Base-by-base conservation (phyloP, 2,113 vertebrate genomes). In the Leucopsar rothschildi region DNA sequence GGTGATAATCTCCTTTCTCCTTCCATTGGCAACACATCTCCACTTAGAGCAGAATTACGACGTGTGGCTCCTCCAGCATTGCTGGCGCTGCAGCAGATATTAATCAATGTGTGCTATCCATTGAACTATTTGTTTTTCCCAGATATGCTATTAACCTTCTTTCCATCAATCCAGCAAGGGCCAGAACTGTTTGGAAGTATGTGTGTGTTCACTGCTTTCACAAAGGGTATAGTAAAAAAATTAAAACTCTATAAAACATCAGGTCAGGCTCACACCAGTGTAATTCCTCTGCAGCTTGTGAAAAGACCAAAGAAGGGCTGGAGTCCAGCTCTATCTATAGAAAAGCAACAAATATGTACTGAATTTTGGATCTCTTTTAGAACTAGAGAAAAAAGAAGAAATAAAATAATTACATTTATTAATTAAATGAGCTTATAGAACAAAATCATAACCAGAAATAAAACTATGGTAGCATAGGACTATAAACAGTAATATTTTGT, bases 101-200 rank as follows among this genome's bases (percentile, higher is more conserved):
- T 78, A 95, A 83, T 96, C 92, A 90, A 23, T 45, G 42, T 90
- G 65, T 68, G 69, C 57, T 59, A 61, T 33, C 52, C 84, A 72
- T 69, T 0, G 29, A 88, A 87, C 44, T 93, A 86, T 95, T 97
- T 93, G 81, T 82, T 92, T 96, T 95, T 76, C 76, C 53, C 89
- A 82, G 65, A 57, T 91, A 80, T 59, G 84, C 59, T 95, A 93
- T 95, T 96, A 97, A 94, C 86, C 79, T 86, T 64, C 68, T 93
- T 96, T 97, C 72, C 69, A 73, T 93, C 88, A 96, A 70, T 75
- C 42, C 80, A 63, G 27, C 9, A 55, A 72, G 68, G 44, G 53
- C 61, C 71, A 91, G 66, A 75, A 39, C 35, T 73, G 56, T 93
- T 87, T 73, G 88, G 81, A 95, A 63, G 52, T 33, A 49, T 23